Evolutionary conservation across 2,113 vertebrate genomes (phyloP).

Genomic region (Sclerurus mexicanus): DNA sequence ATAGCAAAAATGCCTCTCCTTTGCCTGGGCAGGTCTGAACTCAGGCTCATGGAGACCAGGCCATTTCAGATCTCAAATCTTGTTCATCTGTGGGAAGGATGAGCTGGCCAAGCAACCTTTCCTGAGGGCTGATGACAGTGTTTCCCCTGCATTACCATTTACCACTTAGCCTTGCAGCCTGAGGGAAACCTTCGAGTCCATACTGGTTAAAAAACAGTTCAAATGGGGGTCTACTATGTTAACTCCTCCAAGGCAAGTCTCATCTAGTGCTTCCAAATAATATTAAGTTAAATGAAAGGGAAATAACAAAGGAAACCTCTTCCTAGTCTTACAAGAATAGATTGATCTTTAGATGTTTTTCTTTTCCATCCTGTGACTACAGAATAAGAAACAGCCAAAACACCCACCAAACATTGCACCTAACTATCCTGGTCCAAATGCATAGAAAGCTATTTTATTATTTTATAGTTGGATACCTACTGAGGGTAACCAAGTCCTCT

Average conservation of each 20-base stretch:
- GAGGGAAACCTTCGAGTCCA: background rate
- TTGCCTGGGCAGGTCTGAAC: background rate
- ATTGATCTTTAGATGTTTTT: background rate
- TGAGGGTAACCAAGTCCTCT: background rate
- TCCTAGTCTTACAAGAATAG: background rate
- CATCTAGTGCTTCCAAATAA: background rate
- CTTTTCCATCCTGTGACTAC: background rate
- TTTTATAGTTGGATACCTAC: background rate
- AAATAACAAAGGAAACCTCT: background rate
- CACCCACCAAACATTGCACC: background rate
- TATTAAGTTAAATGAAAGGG: background rate
- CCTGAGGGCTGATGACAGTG: background rate
- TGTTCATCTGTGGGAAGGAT: background rate
- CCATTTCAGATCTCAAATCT: background rate
- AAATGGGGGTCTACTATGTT: background rate
- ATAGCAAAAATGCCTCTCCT: background rate
- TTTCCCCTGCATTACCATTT: background rate
- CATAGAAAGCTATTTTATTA: background rate
- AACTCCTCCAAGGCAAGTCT: background rate
- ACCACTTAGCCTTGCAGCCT: background rate
- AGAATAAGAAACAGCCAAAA: background rate
- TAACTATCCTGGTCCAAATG: background rate
- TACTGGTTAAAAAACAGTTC: background rate
- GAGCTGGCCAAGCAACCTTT: background rate
- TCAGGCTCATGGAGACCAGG: background rate